These are phyloP conservation scores for Drosophila lacicola DNA, from an alignment of 2,888 invertebrate genomes.

Conservation along the genomic window DNA sequence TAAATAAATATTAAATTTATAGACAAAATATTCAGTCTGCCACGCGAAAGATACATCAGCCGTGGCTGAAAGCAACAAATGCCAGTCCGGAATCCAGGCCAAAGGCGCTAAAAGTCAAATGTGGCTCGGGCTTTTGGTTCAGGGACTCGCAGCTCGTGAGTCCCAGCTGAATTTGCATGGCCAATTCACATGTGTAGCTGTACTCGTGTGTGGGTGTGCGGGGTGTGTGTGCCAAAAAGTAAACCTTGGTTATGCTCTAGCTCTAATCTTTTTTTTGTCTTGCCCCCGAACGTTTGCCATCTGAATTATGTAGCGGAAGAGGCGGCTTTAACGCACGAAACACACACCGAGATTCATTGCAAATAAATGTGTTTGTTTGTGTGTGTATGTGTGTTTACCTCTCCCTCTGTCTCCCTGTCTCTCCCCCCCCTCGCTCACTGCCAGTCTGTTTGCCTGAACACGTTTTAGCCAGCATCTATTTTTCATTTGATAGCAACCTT, in stretches of 20 bases:
- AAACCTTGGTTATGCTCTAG: constrained; percentile 40
- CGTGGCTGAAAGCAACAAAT: constrained; percentile 26
- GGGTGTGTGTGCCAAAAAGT: constrained; percentile 23
- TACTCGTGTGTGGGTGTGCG: background rate
- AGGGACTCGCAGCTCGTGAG: constrained; percentile 9
- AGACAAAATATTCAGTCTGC: constrained; percentile 69
- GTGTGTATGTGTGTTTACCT: constrained; percentile 1
- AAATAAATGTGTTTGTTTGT: constrained; percentile 19
- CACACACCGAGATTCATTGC: constrained; percentile 59
- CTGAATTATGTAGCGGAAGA: constrained; percentile 76
- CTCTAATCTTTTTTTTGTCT: constrained; percentile 36
- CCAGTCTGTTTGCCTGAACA: constrained; percentile 28
- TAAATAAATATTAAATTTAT: constrained; percentile 68
- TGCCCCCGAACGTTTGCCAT: constrained; percentile 42
- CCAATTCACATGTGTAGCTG: constrained; percentile 15
- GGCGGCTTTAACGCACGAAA: constrained; percentile 64
- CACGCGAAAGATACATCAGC: constrained; percentile 52
- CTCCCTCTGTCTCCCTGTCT: constrained; percentile 9
- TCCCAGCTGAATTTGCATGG: constrained; percentile 62
- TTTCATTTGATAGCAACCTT: constrained; percentile 64
- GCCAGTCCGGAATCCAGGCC: constrained; percentile 20
- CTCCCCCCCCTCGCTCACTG: background rate
- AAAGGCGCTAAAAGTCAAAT: constrained; percentile 55
- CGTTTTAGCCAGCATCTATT: constrained; percentile 63
- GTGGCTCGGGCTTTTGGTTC: constrained; percentile 10